A percentile compares a stretch with the other conserved stretches of the same genome.
Conservation (phyloP, 2,113 vertebrate species). For the Carettochelys insculpta region DNA sequence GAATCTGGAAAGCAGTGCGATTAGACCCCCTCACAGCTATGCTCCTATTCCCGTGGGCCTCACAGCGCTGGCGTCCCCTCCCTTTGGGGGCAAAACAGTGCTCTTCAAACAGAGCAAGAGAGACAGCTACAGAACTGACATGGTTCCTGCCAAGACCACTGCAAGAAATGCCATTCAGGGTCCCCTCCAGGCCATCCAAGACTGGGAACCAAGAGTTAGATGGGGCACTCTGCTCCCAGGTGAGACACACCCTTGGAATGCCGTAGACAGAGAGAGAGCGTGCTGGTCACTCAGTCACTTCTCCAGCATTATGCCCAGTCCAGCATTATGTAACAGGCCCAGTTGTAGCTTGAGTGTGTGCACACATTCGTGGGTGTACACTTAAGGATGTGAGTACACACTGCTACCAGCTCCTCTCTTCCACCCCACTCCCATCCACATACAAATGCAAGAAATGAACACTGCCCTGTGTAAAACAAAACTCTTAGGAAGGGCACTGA, state of each 20-base stretch:
- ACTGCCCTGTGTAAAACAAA: neutral
- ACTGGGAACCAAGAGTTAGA: neutral
- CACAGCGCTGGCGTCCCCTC: neutral
- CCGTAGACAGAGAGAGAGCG: neutral
- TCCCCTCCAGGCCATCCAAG: neutral
- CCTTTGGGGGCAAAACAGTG: neutral
- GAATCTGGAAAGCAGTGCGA: neutral
- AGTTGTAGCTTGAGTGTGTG: neutral
- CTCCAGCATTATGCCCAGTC: neutral
- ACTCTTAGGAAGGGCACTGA: rapidly evolving
- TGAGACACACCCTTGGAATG: neutral
- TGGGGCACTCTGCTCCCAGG: neutral
- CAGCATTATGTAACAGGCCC: neutral
- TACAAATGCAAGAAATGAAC: neutral
- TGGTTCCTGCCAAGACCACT: neutral
- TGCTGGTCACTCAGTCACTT: neutral
- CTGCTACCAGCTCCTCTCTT: neutral
- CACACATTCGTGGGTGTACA: neutral
- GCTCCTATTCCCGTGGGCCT: neutral
- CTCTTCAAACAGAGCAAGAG: neutral
- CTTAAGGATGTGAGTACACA: rapidly evolving
- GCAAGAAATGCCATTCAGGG: neutral
- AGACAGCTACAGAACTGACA: neutral
- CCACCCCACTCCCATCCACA: neutral
- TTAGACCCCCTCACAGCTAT: neutral